phyloP scores from a whole-genome alignment of 2,797 vertebrate species.

The Carduelis carduelis region DNA sequence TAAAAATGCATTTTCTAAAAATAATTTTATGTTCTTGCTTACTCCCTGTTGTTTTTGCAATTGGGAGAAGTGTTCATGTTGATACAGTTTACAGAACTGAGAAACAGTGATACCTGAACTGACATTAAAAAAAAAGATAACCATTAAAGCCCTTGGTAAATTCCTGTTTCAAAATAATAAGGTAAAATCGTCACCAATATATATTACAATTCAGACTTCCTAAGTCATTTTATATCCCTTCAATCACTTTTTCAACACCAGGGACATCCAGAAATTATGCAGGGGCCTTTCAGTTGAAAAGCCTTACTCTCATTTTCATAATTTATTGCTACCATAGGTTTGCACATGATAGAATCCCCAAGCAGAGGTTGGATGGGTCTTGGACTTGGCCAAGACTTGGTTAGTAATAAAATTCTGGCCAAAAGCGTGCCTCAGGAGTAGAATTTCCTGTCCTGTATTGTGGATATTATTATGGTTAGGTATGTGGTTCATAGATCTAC shows the following conservation, averaged over 20 bases:
- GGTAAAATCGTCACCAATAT: background rate
- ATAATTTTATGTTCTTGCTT: slow-evolving; percentile 74
- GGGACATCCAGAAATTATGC: background rate
- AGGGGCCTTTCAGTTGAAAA: background rate
- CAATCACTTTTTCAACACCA: background rate
- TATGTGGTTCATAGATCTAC: background rate
- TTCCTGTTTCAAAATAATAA: background rate
- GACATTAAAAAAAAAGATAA: background rate
- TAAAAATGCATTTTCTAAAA: slow-evolving; percentile 81
- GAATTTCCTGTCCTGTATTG: background rate
- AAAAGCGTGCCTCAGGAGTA: background rate
- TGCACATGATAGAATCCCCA: background rate
- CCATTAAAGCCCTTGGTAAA: background rate
- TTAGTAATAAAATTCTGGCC: background rate
- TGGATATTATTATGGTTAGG: background rate
- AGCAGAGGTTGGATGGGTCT: background rate
- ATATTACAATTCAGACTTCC: background rate
- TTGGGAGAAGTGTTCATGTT: slow-evolving; percentile 29
- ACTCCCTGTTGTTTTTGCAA: slow-evolving; percentile 65
- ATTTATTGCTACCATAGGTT: background rate
- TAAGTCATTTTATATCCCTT: background rate
- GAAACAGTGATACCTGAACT: background rate
- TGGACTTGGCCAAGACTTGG: background rate
- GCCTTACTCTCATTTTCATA: background rate
- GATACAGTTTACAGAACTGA: slow-evolving; percentile 14